Conservation (phyloP, 2,888 invertebrate genomes). For the Xestia sexstrigata region DNA sequence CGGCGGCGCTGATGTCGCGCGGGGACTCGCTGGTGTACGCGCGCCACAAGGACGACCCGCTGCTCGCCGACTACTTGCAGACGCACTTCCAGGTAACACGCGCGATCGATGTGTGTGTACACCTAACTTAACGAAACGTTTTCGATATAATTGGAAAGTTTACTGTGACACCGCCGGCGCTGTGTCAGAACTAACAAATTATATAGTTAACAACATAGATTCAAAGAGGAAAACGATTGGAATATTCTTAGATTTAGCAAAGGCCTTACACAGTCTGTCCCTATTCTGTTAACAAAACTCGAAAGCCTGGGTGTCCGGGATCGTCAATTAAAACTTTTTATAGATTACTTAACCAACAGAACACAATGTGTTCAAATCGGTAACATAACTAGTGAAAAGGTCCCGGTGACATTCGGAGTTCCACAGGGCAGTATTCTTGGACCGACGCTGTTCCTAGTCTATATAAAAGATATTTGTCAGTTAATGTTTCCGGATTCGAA, state of each 20-base stretch:
- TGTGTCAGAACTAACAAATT: too few relatives aligned
- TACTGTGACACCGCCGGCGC: background rate
- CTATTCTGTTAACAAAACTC: too few relatives aligned
- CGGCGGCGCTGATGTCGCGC: conserved; percentile 94
- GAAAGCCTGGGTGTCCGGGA: too few relatives aligned
- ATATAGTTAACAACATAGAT: background rate
- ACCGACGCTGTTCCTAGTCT: background rate
- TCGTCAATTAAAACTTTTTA: too few relatives aligned
- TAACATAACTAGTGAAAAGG: background rate
- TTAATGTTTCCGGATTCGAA: too few relatives aligned
- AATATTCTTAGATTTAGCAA: background rate
- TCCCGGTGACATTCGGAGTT: background rate
- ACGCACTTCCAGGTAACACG: conserved; percentile 84
- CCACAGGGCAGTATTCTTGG: background rate
- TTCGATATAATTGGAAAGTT: background rate
- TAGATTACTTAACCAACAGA: background rate
- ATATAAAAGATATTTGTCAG: background rate
- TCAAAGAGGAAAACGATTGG: background rate
- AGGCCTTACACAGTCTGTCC: background rate
- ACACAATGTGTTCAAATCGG: background rate
- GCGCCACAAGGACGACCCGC: conserved; percentile 90
- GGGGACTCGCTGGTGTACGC: conserved; percentile 94
- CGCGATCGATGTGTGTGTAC: background rate
- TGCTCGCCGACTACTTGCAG: conserved; percentile 90
- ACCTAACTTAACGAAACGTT: background rate